Conservation (phyloP, 2,113 vertebrate species). For the Halichoerus grypus region DNA sequence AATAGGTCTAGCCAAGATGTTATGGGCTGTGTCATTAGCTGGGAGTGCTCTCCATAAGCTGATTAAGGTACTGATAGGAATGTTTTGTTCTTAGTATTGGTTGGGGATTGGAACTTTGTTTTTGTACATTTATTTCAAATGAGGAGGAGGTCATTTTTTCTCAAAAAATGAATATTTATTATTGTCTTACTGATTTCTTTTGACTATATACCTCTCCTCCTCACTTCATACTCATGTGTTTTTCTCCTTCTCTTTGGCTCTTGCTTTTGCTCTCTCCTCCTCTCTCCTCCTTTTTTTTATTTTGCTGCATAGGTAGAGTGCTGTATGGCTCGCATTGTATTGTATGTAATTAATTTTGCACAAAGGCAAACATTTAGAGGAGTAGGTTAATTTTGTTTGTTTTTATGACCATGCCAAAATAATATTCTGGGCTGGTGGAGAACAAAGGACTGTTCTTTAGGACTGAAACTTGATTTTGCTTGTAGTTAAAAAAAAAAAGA, state of each 20-base stretch:
- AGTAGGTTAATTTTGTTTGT: conserved; percentile 91
- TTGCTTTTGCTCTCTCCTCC: conserved; percentile 4
- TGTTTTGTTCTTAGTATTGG: conserved; percentile 87
- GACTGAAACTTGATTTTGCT: conserved; percentile 99
- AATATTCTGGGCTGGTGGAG: conserved; percentile 94
- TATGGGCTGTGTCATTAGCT: conserved; percentile 85
- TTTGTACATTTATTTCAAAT: conserved; percentile 85
- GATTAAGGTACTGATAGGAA: conserved; percentile 91
- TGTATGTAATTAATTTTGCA: conserved; percentile 91
- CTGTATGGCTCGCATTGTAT: conserved; percentile 88
- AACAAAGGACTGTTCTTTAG: conserved; percentile 95
- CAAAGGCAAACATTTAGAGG: conserved; percentile 92
- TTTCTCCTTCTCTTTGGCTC: neutral
- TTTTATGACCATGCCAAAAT: conserved; percentile 96
- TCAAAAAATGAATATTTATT: conserved; percentile 90
- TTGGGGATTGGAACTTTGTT: conserved; percentile 86
- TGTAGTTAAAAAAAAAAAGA: conserved; percentile 90
- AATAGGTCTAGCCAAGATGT: conserved; percentile 85
- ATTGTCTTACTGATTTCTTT: conserved; percentile 88
- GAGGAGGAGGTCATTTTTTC: conserved; percentile 85
- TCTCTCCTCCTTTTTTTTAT: conserved; percentile 67
- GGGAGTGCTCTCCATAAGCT: conserved; percentile 93
- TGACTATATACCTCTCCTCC: conserved; percentile 86
- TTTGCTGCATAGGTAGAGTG: conserved; percentile 88
- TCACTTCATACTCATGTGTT: conserved; percentile 69